Evolutionary conservation across 2,113 vertebrate species (phyloP).

Genomic region (Podilymbus podiceps): DNA sequence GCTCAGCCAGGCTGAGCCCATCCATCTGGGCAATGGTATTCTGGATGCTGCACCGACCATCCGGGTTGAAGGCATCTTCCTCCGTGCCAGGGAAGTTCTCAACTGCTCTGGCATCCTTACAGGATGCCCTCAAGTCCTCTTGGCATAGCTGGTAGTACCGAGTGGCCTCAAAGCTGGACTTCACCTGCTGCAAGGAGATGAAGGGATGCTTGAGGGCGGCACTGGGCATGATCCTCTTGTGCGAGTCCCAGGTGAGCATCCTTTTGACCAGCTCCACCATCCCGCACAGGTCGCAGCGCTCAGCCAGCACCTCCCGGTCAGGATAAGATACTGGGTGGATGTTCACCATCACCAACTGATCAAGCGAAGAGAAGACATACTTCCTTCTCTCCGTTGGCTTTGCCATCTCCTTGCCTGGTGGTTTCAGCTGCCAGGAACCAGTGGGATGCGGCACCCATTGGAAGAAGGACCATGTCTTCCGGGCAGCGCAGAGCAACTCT

Average conservation of each 20-base stretch:
- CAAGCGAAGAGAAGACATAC: slow-evolving; percentile 72
- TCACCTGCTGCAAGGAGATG: slow-evolving; percentile 67
- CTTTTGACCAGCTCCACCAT: slow-evolving; percentile 79
- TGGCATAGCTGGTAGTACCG: slow-evolving; percentile 67
- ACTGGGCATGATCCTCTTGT: slow-evolving; percentile 66
- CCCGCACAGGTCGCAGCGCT: slow-evolving; percentile 56
- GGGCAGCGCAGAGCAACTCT: slow-evolving; percentile 60
- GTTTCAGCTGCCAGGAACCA: slow-evolving; percentile 74
- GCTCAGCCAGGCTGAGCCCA: slow-evolving; percentile 54
- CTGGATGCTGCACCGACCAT: background rate
- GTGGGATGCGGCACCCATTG: background rate
- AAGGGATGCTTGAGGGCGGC: slow-evolving; percentile 74
- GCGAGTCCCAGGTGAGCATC: slow-evolving; percentile 76
- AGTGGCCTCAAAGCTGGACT: slow-evolving; percentile 34
- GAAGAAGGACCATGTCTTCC: slow-evolving; percentile 75
- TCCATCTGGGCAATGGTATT: slow-evolving; percentile 58
- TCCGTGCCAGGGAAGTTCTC: background rate
- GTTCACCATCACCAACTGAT: slow-evolving; percentile 64
- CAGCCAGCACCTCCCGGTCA: slow-evolving; percentile 21
- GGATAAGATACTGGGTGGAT: background rate
- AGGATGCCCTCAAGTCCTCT: slow-evolving; percentile 6
- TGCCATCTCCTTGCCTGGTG: slow-evolving; percentile 20
- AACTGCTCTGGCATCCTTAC: fast-evolving
- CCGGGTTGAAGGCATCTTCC: background rate
- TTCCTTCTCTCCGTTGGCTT: slow-evolving; percentile 50